Conservation (phyloP, 2,113 vertebrate genomes). For the Corythoichthys intestinalis region DNA sequence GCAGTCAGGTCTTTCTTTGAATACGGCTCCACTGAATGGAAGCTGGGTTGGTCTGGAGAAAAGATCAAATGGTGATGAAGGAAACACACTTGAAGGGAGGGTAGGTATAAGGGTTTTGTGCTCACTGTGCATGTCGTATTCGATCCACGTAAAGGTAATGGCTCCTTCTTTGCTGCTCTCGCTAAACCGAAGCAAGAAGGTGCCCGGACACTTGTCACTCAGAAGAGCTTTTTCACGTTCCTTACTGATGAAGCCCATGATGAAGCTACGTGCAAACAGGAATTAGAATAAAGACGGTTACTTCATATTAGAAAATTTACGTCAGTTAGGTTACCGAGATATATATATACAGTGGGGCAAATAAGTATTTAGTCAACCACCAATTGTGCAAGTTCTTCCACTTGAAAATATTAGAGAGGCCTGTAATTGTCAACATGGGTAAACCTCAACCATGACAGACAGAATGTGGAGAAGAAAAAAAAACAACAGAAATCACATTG, state of each 20-base stretch:
- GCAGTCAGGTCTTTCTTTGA: slow-evolving; percentile 91
- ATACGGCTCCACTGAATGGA: slow-evolving; percentile 93
- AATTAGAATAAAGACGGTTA: neutral
- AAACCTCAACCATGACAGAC: no score
- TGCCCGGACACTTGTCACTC: slow-evolving; percentile 81
- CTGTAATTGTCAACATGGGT: no score
- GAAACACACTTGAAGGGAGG: neutral
- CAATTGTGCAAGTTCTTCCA: no score
- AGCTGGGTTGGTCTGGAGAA: slow-evolving; percentile 72
- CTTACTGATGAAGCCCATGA: slow-evolving; percentile 95
- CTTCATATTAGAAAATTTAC: no score
- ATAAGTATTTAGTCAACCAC: no score
- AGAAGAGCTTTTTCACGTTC: slow-evolving; percentile 83
- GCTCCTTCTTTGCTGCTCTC: slow-evolving; percentile 95
- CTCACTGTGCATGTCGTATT: slow-evolving; percentile 79
- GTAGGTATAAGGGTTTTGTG: neutral
- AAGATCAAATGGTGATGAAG: neutral
- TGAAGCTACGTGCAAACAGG: slow-evolving; percentile 72
- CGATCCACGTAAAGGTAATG: slow-evolving; percentile 98
- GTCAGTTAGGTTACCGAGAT: no score
- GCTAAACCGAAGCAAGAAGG: slow-evolving; percentile 91
- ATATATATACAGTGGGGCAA: no score
- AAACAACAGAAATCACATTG: no score
- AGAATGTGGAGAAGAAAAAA: no score
- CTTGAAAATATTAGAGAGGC: no score